Conservation (phyloP, 2,888 invertebrate genomes). For the Gisinianus flammeolus region DNA sequence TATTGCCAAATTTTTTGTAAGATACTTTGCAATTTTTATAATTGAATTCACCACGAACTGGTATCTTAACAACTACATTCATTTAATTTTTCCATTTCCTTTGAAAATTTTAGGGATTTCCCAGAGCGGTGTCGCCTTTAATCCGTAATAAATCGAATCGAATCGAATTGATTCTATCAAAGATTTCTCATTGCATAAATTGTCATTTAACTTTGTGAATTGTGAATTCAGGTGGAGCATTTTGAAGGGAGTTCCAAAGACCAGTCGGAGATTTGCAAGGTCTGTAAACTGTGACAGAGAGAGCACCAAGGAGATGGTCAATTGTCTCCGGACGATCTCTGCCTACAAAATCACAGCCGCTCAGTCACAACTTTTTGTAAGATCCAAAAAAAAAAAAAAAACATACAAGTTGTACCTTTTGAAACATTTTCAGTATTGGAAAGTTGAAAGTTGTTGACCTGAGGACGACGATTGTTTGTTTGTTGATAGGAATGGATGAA, state of each 20-base stretch:
- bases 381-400: background rate
- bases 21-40: too few species aligned
- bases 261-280: background rate
- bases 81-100: too few species aligned
- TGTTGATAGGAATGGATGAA: constrained; percentile 26
- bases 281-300: background rate
- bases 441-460: too few species aligned
- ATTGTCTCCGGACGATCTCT: constrained; percentile 4
- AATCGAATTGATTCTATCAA: too few species aligned
- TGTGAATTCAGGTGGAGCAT: constrained; percentile 21
- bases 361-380: constrained; percentile 14
- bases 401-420: background rate
- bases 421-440: too few species aligned
- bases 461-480: too few species aligned
- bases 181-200: background rate
- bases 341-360: background rate
- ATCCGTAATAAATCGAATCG: background rate
- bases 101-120: too few species aligned
- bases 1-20: too few species aligned
- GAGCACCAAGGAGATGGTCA: background rate
- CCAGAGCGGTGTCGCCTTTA: constrained; percentile 49
- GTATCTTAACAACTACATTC: too few species aligned
- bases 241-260: background rate
- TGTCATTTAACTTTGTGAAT: too few species aligned
- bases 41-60: too few species aligned